These are phyloP conservation scores for Eupithecia pulchellata DNA, from an alignment of 2,888 invertebrate species.

Conservation along the genomic window DNA sequence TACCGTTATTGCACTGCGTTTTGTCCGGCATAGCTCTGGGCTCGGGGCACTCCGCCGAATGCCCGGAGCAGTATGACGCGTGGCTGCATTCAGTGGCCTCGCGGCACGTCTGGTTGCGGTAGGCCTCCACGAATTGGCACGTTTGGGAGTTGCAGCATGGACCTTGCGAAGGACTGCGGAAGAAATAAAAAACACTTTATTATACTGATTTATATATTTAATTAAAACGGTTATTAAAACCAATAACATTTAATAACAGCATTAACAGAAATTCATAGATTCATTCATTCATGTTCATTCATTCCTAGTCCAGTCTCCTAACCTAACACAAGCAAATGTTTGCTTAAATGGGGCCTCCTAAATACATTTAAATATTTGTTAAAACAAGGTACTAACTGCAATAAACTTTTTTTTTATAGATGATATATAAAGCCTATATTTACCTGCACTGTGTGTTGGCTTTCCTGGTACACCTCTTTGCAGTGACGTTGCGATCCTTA, in stretches of 20 bases:
- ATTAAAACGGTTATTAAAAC: too few species aligned
- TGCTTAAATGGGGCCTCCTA: too few species aligned
- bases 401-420: not conserved
- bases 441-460: conserved; percentile 93
- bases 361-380: too few species aligned
- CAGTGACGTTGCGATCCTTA: conserved; percentile 87
- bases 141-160: conserved; percentile 95
- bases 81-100: conserved; percentile 95
- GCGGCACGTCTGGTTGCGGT: conserved; percentile 89
- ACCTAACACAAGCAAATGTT: too few species aligned
- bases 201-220: not conserved
- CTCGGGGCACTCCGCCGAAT: conserved; percentile 93
- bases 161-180: conserved; percentile 96
- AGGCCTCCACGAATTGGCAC: conserved; percentile 90
- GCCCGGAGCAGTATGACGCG: conserved; percentile 94
- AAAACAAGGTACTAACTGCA: too few species aligned
- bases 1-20: conserved; percentile 84
- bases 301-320: too few species aligned
- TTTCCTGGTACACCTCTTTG: conserved; percentile 92
- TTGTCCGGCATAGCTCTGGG: conserved; percentile 93
- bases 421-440: not conserved
- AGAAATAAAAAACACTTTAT: not conserved
- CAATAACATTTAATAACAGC: too few species aligned
- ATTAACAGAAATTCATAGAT: too few species aligned
- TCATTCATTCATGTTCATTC: too few species aligned